phyloP scores from a whole-genome alignment of 2,888 invertebrate species.

The Harpagoxenus sublaevis region DNA sequence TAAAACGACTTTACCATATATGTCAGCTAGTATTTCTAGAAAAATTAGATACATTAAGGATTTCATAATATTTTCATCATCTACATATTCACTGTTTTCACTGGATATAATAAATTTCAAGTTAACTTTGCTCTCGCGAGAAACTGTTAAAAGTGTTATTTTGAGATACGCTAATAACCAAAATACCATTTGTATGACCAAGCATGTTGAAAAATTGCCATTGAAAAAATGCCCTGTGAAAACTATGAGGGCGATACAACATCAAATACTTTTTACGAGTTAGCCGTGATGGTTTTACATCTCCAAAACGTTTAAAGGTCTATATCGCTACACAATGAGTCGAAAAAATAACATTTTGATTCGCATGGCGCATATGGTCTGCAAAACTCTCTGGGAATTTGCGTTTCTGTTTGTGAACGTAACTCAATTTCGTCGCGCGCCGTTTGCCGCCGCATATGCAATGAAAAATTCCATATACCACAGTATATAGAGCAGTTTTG shows the following conservation, averaged over 20 bases:
- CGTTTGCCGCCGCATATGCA: constrained; percentile 37
- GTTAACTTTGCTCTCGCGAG: not conserved
- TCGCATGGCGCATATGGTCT: constrained; percentile 27
- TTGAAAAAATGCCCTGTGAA: not conserved
- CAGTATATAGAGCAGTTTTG: constrained; percentile 7
- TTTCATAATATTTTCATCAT: not conserved
- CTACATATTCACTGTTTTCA: not conserved
- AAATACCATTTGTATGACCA: not conserved
- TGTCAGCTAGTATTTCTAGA: not conserved
- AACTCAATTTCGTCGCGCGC: constrained; percentile 41
- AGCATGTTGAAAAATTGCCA: not conserved
- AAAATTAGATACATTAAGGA: not conserved
- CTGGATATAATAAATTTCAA: not conserved
- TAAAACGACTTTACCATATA: constrained; percentile 3
- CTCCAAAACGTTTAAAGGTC: constrained; percentile 24
- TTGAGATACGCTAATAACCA: not conserved
- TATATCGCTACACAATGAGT: constrained; percentile 30
- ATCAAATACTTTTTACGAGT: constrained; percentile 16
- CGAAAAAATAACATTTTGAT: constrained; percentile 47
- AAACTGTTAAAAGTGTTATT: not conserved
- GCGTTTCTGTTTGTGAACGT: constrained; percentile 48
- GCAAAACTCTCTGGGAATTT: constrained; percentile 37
- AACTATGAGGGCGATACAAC: constrained; percentile 6
- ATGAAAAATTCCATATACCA: constrained; percentile 31
- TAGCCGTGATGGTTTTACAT: constrained; percentile 13